Evolutionary conservation across 1,140 invertebrate species (phyloP).

Genomic region (Grapholita molesta): DNA sequence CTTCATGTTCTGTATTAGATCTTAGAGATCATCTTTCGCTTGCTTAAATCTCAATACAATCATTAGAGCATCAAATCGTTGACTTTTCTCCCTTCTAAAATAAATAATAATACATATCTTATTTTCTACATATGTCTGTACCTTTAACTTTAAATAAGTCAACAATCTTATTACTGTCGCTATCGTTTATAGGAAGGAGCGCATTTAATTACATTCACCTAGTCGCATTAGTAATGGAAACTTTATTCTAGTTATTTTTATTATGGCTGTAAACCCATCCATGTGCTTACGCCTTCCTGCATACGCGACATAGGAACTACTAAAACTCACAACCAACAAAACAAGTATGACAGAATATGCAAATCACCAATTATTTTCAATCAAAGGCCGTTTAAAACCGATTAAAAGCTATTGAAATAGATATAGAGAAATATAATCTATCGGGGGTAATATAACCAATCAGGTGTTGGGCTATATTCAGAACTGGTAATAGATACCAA

Average conservation of each 20-base stretch:
- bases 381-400: background rate
- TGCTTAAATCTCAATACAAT: no score
- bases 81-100: no score
- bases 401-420: background rate
- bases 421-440: background rate
- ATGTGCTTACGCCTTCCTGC: background rate
- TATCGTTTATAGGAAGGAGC: no score
- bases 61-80: no score
- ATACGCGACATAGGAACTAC: background rate
- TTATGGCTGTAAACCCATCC: background rate
- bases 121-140: no score
- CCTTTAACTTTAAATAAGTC: no score
- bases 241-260: background rate
- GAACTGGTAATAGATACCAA: background rate
- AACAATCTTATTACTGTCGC: no score
- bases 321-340: background rate
- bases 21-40: no score
- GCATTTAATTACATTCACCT: no score
- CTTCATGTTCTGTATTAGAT: no score
- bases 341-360: background rate
- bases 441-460: background rate
- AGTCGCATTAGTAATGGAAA: background rate
- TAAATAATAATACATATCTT: no score
- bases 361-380: constrained; percentile 3
- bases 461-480: background rate